Base-by-base conservation (phyloP, 2,888 invertebrate genomes). In the Callyntrura guangdongensis region DNA sequence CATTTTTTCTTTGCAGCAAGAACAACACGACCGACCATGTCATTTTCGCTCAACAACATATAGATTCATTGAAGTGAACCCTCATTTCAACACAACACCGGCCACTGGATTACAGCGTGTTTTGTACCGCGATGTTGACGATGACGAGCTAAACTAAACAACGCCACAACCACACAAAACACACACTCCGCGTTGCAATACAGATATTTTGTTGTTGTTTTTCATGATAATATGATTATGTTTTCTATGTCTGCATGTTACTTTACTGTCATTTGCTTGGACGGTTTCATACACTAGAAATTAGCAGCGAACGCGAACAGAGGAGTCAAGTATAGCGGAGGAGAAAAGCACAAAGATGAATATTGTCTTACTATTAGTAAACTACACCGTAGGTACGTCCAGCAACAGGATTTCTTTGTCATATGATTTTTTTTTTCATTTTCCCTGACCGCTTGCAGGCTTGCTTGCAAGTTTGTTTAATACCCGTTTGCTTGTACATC, bases 51-150 rank as follows among this genome's bases (percentile, higher is more conserved):
- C 47, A 20, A 74, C 74, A 22, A n/a, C 22, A 49, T 49, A 53
- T 74, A 74, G 47, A 49, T 74, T 49, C 12, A 12, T 49, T 74
- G 49, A 74, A 74, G 12, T 49, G n/a, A n/a, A 74, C 49, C 49
- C 14, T 74, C 67, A n/a, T 17, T 12, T 47, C 74, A 74, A 49
- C 74, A 49, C 74, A 74, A 45, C 72, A 72, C 74, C 74, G 74
- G 74, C 49, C 74, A 74, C 74, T 49, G 74, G 74, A 74, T 49
- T 74, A 74, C 49, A 74, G 49, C 74, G 74, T 74, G 72, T 49
- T 67, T 17, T 45, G 12, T 74, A 45, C 22, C 36, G 45, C 11
- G 67, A 74, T 49, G 74, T 49, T 49, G 49, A 53, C 22, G 22
- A 74, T 53, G 74, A 53, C n/a, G 47, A 74, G 74, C 25, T 22